Evolutionary conservation across 2,888 invertebrate species (phyloP), one percentile per base, ranked within the genome.

Genomic region (Cecidostiba fungosa): DNA sequence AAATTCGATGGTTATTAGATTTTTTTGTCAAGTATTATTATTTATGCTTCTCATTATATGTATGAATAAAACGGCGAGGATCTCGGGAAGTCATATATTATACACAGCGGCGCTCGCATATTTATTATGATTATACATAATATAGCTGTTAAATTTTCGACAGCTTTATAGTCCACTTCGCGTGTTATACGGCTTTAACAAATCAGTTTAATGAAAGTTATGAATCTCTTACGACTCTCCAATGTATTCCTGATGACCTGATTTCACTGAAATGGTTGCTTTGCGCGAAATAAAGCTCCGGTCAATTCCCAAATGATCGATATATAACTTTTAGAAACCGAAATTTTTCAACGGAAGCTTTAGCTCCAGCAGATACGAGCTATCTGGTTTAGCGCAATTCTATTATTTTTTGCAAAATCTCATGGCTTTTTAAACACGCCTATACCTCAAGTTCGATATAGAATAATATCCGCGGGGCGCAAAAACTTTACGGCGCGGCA

Each of bases 311-410:
- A 8, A 8, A 39, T 1, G 39, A 6, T 39, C 39, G 39, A 10
- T 2, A 1, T 62, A 77, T n/a, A n/a, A 36, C 59, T 69, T 78
- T 79, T 54, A 50, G 10, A 23, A 36, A 39, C 39, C 8, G 39
- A 39, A 39, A 39, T 39, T 39, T 39, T 39, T 8, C 39, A 8
- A 39, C 36, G 36, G 36, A 36, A 36, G 4, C 4, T 8, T 5
- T 8, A n/a, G n/a, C n/a, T n/a, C n/a, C n/a, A 81, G 54, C n/a
- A 81, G 43, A 43, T 73, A 73, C 54, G 59, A 81, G 62, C 39
- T 8, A 50, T 43, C 81, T 81, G 54, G 73, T 74, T n/a, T 74
- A 74, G 32, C 32, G 47, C 32, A 1, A 43, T 69, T 29, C 8
- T 39, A 39, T 26, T 77, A 19, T 77, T 77, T 77, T 59, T 54